phyloP scores from a whole-genome alignment of 2,113 vertebrate species.

The Corythaeola cristata region DNA sequence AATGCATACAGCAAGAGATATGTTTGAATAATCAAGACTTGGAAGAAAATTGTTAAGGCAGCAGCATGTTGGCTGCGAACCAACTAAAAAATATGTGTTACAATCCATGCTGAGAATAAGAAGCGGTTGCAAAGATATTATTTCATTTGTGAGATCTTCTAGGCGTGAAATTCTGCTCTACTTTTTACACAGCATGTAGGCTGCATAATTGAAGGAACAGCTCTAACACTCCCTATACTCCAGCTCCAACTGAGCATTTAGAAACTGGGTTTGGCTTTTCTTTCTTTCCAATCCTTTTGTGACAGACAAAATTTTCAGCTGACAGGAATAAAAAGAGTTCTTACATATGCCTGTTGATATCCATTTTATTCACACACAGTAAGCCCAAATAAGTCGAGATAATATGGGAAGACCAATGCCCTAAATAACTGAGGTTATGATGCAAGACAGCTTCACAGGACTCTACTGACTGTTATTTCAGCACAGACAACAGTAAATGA shows the following conservation, averaged over 20 bases:
- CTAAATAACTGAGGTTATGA: not conserved
- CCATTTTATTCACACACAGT: not conserved
- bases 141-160: not conserved
- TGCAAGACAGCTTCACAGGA: not conserved
- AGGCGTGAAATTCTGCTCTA: conserved; percentile 33
- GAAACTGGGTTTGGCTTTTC: not conserved
- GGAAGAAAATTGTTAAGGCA: conserved; percentile 30
- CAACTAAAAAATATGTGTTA: not conserved
- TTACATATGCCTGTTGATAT: not conserved
- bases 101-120: conserved; percentile 12
- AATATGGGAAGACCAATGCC: not conserved
- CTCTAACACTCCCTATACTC: not conserved
- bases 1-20: not conserved
- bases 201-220: conserved; percentile 15
- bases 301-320: conserved; percentile 6
- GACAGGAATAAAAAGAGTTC: not conserved
- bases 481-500: not conserved
- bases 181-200: conserved; percentile 30
- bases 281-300: not conserved
- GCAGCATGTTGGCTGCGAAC: conserved; percentile 36
- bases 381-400: not conserved
- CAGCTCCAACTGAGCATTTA: not conserved
- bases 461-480: not conserved
- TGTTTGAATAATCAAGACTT: conserved; percentile 16
- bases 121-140: conserved; percentile 32